These are phyloP conservation scores for Dipus sagitta DNA, from an alignment of 2,797 vertebrate species.

Conservation along the genomic window DNA sequence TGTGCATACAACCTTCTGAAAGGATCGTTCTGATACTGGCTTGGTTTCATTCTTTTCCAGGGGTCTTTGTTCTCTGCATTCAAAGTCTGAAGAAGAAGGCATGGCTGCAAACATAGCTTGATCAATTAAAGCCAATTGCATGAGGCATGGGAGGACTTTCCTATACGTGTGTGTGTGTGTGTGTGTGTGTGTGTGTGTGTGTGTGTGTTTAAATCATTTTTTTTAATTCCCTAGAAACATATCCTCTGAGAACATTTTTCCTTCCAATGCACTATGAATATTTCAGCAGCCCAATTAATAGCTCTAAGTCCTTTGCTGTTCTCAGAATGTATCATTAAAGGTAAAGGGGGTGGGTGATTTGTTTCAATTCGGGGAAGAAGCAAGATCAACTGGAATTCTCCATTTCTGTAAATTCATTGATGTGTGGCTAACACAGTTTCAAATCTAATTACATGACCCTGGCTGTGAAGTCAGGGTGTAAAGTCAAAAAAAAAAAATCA, in stretches of 20 bases:
- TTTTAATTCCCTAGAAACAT: background rate
- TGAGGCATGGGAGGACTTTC: background rate
- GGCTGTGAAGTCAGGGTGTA: conserved; percentile 10
- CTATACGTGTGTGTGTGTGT: background rate
- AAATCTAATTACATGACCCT: conserved; percentile 36
- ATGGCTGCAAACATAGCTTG: background rate
- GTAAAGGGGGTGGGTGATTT: background rate
- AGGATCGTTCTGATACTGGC: background rate
- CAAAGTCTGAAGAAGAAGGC: background rate
- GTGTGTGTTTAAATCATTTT: background rate
- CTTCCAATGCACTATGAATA: conserved; percentile 45
- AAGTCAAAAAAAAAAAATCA: conserved; percentile 8
- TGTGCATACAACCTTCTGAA: background rate
- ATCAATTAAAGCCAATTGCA: background rate
- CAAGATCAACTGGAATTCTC: conserved; percentile 31
- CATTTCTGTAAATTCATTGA: conserved; percentile 37
- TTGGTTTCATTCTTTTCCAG: background rate
- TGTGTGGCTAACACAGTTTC: conserved; percentile 32
- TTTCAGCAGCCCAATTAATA: conserved; percentile 65
- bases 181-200: background rate
- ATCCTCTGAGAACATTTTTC: background rate
- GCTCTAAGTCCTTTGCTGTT: background rate
- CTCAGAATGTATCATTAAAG: conserved; percentile 14
- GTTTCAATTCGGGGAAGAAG: conserved; percentile 41
- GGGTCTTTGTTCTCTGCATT: background rate